Base-by-base conservation (phyloP, 2,113 vertebrate species). In the Anthoscopus minutus region DNA sequence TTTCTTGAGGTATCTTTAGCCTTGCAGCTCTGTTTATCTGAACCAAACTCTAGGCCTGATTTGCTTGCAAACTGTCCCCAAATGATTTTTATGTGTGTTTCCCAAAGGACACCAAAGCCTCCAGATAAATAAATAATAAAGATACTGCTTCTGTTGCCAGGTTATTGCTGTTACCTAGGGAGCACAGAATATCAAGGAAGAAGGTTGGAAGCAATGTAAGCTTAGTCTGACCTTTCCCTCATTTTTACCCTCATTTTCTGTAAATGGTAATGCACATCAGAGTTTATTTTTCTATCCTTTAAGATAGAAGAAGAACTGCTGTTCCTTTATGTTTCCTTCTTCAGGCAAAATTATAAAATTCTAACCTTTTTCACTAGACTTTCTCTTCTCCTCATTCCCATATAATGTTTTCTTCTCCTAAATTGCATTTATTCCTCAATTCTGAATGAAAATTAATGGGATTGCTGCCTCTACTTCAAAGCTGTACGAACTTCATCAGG, bases 231-330 rank as follows among this genome's bases (percentile, higher is more conserved):
- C 1, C 4, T 47, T 79, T 71, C 7, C 31, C 38, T 21, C 1
- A 17, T 16, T 7, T 66, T 60, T 35, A 23, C 21, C 9, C 7
- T 62, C 64, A 1, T 76, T 76, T 91, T 66, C 7, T 42, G 2
- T 86, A 11, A 62, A 38, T 0, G 8, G 1, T 3, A 14, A 16
- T 25, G 4, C 28, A 12, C 8, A 12, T 69, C 2, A 40, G 9
- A 13, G 6, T 67, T 48, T 24, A 17, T 44, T 8, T 76, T 76
- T 30, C 3, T 51, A 0, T 10, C 3, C 7, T 72, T 76, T 50
- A 54, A 54, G 23, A 5, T 11, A 51, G n/a, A n/a, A n/a, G n/a
- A 24, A 11, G 6, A 3, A 2, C 1, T 51, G 3, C 4, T 2
- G 3, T 78, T 92, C 5, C 6, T 71, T 60, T 72, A 7, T n/a